Percentiles rank a stretch among this genome's conserved stretches.
Evolutionary conservation across 64 coral and sea anemone genomes (phyloP).

Genomic region (Pocillopora verrucosa): DNA sequence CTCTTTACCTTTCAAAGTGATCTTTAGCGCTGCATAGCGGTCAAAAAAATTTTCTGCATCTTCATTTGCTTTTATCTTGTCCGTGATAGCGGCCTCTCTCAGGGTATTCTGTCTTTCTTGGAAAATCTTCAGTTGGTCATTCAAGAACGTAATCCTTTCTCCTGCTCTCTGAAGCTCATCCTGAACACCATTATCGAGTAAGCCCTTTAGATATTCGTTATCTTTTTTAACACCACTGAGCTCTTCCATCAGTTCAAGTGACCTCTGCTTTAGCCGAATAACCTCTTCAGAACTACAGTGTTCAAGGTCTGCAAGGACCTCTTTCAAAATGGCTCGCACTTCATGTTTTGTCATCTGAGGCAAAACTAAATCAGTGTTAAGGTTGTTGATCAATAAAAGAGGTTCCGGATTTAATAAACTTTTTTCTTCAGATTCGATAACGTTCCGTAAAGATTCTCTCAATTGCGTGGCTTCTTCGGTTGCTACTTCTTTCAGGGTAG

Average conservation of each 20-base stretch:
- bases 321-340: constrained; percentile 18
- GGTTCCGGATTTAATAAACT: not conserved
- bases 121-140: not conserved
- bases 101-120: constrained; percentile 16
- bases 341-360: constrained; percentile 29
- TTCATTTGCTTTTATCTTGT: not conserved
- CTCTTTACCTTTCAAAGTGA: not conserved
- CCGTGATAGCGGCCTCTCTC: not conserved
- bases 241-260: constrained; percentile 2
- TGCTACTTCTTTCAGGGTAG: not conserved
- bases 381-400: constrained; percentile 15
- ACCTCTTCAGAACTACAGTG: constrained; percentile 11
- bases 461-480: constrained; percentile 4
- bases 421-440: constrained; percentile 40
- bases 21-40: constrained; percentile 15
- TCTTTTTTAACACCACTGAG: not conserved
- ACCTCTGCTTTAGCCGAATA: not conserved
- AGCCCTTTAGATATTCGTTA: constrained; percentile 8
- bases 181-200: not conserved
- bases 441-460: not conserved
- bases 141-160: constrained; percentile 6
- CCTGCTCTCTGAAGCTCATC: constrained; percentile 21
- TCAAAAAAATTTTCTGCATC: not conserved
- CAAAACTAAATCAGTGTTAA: constrained; percentile 16
- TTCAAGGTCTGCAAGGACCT: constrained; percentile 28